These are phyloP conservation scores for Drosophila siamana DNA, from an alignment of 2,888 invertebrate genomes.

Conservation along the genomic window DNA sequence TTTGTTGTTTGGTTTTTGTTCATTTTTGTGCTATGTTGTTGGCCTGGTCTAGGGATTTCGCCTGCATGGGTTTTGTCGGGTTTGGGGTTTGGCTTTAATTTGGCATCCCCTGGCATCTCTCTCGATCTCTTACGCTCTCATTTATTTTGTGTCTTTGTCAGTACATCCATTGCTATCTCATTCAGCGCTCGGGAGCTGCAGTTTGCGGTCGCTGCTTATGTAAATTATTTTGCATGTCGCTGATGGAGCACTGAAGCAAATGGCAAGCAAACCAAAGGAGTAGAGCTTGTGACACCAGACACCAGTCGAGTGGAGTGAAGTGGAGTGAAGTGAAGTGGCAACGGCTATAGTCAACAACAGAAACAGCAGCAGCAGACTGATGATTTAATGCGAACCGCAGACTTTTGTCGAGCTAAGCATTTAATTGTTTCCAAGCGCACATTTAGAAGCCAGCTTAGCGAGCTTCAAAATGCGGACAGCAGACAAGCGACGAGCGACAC, in stretches of 20 bases:
- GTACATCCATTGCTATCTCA: conserved; percentile 12
- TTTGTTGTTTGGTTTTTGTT: conserved; percentile 33
- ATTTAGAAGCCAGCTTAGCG: conserved; percentile 39
- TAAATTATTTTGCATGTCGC: conserved; percentile 72
- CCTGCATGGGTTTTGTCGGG: conserved; percentile 70
- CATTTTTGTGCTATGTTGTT: conserved; percentile 35
- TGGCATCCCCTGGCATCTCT: conserved; percentile 63
- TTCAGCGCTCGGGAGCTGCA: conserved; percentile 55
- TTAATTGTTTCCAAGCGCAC: conserved; percentile 73
- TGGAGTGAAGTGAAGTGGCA: conserved; percentile 15
- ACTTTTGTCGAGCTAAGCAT: conserved; percentile 80
- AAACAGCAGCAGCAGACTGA: conserved; percentile 65
- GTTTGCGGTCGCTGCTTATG: conserved; percentile 78
- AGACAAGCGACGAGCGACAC: neutral
- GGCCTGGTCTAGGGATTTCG: conserved; percentile 71
- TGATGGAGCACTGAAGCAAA: conserved; percentile 50
- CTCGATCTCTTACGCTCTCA: neutral
- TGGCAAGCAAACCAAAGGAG: conserved; percentile 5
- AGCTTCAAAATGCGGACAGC: conserved; percentile 10
- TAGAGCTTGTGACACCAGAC: conserved; percentile 32
- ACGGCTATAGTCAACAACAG: conserved; percentile 55
- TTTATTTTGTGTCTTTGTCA: neutral
- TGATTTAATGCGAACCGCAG: conserved; percentile 79
- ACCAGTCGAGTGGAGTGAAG: neutral
- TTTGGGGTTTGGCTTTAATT: conserved; percentile 72